Base-by-base conservation (phyloP, 2,888 invertebrate genomes). In the Sinohyriopsis cumingii region DNA sequence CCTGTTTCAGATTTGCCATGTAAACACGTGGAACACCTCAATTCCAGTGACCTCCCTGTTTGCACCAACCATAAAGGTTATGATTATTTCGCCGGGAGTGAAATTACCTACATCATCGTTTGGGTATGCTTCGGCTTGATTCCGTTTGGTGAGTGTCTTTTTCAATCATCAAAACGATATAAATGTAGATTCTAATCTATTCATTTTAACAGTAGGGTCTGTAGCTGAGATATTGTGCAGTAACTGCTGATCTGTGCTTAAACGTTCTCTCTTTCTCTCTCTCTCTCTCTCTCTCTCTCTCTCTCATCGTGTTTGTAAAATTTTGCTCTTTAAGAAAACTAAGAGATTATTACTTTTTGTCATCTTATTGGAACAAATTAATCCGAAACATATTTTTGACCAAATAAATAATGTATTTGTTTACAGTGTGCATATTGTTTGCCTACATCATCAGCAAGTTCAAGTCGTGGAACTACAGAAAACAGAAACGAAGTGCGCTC, bases 41-140 rank as follows among this genome's bases (percentile, higher is more conserved):
- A 95, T 87, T 94, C 95, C 0, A 93, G 95, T 0, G 93, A 94
- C 70, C 91, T 99, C 78, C 95, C 97, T 77, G 94, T 95, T 0
- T 99, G 99, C 91, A 95, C 94, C 80, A 95, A 95, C 81, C 92
- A 98, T 56, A 94, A 94, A 81, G 96, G 97, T 70, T 97, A 95
- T 87, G 98, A 99, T 89, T 98, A 98, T 90, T 91, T 91, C 80
- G 84, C 87, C 59, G 98, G 98, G 28, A 98, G 97, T 84, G 98
- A 99, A 90, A 92, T 98, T 71, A 95, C 96, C n/a, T 99, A 96
- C 91, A 98, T 99, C 85, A 97, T 97, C 90, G 95, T 95, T 0
- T 98, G 98, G 88, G 93, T 98, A 19, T 95, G 96, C 79, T 92
- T 99, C 59, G 95, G 94, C 2, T 95, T 98, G 84, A 95, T 99